Conservation (phyloP, 2,888 invertebrate genomes). For the Notocelia uddmanniana region DNA sequence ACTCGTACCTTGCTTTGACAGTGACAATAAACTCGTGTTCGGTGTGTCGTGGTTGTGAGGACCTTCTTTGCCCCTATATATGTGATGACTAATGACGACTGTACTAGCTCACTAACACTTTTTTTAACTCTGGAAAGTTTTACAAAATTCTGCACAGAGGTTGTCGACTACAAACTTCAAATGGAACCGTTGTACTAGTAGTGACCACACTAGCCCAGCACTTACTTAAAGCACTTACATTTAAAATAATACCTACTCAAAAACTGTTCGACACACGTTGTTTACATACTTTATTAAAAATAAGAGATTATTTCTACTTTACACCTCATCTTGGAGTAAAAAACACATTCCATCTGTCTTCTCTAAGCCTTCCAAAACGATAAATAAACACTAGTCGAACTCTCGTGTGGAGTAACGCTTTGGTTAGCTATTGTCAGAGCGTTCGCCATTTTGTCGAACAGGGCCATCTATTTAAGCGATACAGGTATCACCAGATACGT, state of each 20-base stretch:
- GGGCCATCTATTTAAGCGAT: slow-evolving; percentile 4
- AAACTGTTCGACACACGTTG: slow-evolving; percentile 60
- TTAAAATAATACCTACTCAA: slow-evolving; percentile 48
- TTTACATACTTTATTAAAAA: slow-evolving; percentile 68
- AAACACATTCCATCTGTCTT: slow-evolving; percentile 83
- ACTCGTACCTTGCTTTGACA: too few relatives aligned
- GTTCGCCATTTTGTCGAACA: slow-evolving; percentile 58
- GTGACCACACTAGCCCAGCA: not conserved
- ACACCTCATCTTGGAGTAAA: slow-evolving; percentile 76
- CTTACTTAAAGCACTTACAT: slow-evolving; percentile 23
- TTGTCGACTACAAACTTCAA: not conserved
- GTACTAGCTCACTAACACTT: too few relatives aligned
- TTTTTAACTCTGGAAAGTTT: too few relatives aligned
- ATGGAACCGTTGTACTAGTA: not conserved
- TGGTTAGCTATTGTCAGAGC: slow-evolving; percentile 60
- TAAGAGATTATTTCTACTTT: slow-evolving; percentile 73
- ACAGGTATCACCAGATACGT: not conserved
- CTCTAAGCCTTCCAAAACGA: slow-evolving; percentile 83
- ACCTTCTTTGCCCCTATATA: too few relatives aligned
- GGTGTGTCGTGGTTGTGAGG: too few relatives aligned
- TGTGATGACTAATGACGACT: too few relatives aligned
- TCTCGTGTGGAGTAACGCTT: slow-evolving; percentile 71
- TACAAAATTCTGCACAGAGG: not conserved
- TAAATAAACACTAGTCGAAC: slow-evolving; percentile 82
- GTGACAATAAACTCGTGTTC: too few relatives aligned